Percentiles rank a stretch among this genome's conserved stretches.
These are phyloP conservation scores for Campodea augens DNA, from an alignment of 1,140 invertebrate species.

Conservation along the genomic window DNA sequence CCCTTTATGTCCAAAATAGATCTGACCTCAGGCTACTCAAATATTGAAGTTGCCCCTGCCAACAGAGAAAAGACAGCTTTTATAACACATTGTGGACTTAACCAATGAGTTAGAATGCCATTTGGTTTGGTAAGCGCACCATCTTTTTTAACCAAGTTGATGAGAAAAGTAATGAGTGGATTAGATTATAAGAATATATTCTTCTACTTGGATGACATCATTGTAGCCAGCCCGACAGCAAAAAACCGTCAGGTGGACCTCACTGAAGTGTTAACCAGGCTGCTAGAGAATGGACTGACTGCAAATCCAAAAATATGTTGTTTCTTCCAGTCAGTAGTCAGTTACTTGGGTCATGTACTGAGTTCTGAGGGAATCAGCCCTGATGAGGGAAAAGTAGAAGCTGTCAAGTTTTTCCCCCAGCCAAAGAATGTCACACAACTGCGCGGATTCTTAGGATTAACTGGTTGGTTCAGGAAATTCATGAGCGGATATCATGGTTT, in stretches of 20 bases:
- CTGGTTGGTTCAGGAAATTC: conserved; percentile 21
- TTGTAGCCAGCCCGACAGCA: conserved; percentile 4
- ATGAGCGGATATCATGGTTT: conserved; percentile 13
- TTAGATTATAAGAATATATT: conserved; percentile 1
- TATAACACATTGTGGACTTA: conserved; percentile 21
- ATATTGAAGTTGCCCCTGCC: conserved; percentile 17
- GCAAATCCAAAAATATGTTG: conserved; percentile 16
- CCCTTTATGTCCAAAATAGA: not conserved
- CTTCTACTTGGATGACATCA: conserved; percentile 9
- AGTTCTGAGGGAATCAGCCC: conserved; percentile 17
- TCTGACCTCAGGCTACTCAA: conserved; percentile 11
- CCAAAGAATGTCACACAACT: conserved; percentile 11
- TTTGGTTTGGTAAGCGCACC: conserved; percentile 24
- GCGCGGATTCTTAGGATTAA: conserved; percentile 18
- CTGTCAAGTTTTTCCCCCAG: conserved; percentile 1
- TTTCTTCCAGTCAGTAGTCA: conserved; percentile 18
- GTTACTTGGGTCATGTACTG: conserved; percentile 20
- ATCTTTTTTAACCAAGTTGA: conserved; percentile 19
- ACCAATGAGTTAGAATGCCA: conserved; percentile 23
- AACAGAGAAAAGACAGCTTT: conserved; percentile 25
- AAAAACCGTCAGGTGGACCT: not conserved
- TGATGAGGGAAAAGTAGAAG: conserved; percentile 16
- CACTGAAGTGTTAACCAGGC: conserved; percentile 1
- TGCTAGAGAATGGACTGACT: conserved; percentile 9
- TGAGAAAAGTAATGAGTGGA: conserved; percentile 14